phyloP scores from a whole-genome alignment of 2,113 vertebrate species.

The Solea solea region DNA sequence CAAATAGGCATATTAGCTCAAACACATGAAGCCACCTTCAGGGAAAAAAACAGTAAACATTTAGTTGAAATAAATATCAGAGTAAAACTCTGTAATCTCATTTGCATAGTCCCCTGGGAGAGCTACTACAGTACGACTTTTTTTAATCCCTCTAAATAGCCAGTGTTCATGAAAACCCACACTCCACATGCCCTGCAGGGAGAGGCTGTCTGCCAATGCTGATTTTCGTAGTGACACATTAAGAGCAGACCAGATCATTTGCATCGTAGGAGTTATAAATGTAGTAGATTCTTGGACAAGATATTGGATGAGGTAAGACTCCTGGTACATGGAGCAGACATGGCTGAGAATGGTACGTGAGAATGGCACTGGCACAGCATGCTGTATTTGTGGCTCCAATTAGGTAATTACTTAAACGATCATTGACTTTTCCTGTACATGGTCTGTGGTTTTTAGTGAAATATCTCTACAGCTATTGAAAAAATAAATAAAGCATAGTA shows the following conservation, averaged over 20 bases:
- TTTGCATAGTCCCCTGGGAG: slow-evolving; percentile 61
- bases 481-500: no score
- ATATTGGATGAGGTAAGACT: neutral
- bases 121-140: slow-evolving; percentile 35
- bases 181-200: slow-evolving; percentile 45
- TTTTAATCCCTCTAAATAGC: slow-evolving; percentile 51
- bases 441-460: neutral
- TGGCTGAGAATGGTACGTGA: no score
- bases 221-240: slow-evolving; percentile 38
- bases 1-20: slow-evolving; percentile 31
- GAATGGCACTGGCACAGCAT: neutral
- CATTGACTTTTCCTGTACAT: neutral
- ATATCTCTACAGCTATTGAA: neutral
- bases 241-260: slow-evolving; percentile 10
- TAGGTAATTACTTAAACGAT: neutral
- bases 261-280: neutral
- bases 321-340: neutral
- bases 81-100: slow-evolving; percentile 53
- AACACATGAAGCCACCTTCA: slow-evolving; percentile 54
- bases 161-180: slow-evolving; percentile 57
- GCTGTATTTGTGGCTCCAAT: neutral
- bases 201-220: slow-evolving; percentile 32
- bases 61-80: slow-evolving; percentile 40
- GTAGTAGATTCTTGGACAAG: slow-evolving; percentile 8
- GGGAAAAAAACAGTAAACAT: slow-evolving; percentile 57